Evolutionary conservation across 1,140 invertebrate species (phyloP).

Genomic region (Apolygus lucorum): DNA sequence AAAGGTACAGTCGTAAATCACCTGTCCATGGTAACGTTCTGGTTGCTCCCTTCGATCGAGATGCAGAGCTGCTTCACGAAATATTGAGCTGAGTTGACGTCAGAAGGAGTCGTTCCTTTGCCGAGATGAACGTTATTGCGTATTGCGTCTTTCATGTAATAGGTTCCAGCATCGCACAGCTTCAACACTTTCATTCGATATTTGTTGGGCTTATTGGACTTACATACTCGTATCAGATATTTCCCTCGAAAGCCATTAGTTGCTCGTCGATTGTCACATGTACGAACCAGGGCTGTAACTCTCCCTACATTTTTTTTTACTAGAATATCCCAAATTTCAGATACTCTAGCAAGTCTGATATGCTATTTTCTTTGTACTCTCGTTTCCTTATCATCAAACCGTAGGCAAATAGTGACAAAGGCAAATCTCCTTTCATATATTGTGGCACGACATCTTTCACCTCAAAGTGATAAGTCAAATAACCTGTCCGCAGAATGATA

Average conservation of each 20-base stretch:
- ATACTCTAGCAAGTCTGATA: too few species aligned
- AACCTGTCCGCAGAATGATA: too few species aligned
- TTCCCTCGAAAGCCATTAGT: constrained; percentile 39
- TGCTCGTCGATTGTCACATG: too few species aligned
- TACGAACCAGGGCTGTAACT: too few species aligned
- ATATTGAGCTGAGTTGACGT: constrained; percentile 15
- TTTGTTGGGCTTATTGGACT: constrained; percentile 39
- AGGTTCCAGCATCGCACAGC: constrained; percentile 30
- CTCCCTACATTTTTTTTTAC: too few species aligned
- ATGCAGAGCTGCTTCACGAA: constrained; percentile 25
- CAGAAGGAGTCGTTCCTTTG: constrained; percentile 19
- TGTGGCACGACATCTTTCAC: too few species aligned
- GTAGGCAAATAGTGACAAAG: too few species aligned
- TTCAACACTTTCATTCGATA: constrained; percentile 34
- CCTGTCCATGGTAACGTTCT: constrained; percentile 40
- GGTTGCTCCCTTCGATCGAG: constrained; percentile 31
- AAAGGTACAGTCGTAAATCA: constrained; percentile 39
- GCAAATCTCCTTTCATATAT: too few species aligned
- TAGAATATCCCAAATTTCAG: too few species aligned
- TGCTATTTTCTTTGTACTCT: too few species aligned
- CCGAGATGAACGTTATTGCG: constrained; percentile 32
- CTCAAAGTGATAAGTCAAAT: too few species aligned
- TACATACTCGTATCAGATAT: constrained; percentile 40
- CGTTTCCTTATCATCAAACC: too few species aligned
- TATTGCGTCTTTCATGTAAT: constrained; percentile 31